Evolutionary conservation across 2,888 invertebrate genomes (phyloP), one percentile per base, ranked within the genome.

Genomic region (Laothoe populi): DNA sequence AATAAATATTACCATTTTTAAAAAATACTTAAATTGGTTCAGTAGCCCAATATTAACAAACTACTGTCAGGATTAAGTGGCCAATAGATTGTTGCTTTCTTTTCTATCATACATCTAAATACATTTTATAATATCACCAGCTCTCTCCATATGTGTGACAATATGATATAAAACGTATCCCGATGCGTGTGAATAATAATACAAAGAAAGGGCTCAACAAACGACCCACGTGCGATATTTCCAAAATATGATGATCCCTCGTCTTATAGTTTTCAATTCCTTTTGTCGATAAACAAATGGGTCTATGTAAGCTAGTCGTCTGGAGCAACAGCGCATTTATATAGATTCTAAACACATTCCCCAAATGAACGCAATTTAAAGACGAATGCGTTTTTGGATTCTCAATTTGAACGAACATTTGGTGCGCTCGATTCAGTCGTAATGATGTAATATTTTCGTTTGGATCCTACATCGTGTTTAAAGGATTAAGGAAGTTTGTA

Each of bases 301-400:
- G 16, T 60, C 63, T 45, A 73, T 71, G 69, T 74, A 69, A 59
- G 66, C 67, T 64, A 62, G 64, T 10, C 35, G 70, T 64, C 59
- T 58, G 19, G 62, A 64, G 71, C 78, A 77, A 79, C 81, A 82
- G 80, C 79, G 77, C 83, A 90, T 92, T 90, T 91, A 86, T 92
- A 92, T 83, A 88, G 92, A 90, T 92, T 87, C 82, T 70, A 78
- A 89, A 85, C 81, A 82, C 83, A 89, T 92, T 86, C 84, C 78
- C 66, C 78, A 87, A 91, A 92, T 90, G 91, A 90, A 87, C 83
- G 87, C 90, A 91, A 92, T 92, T 90, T 90, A 82, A 84, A 88
- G 87, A 90, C 80, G 84, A 85, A 91, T 91, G 87, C 77, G 79
- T 79, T 84, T 83, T 80, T 79, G 75, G 82, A 86, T 87, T 84